Evolutionary conservation across 2,113 vertebrate species (phyloP).

Genomic region (Cavia porcellus): DNA sequence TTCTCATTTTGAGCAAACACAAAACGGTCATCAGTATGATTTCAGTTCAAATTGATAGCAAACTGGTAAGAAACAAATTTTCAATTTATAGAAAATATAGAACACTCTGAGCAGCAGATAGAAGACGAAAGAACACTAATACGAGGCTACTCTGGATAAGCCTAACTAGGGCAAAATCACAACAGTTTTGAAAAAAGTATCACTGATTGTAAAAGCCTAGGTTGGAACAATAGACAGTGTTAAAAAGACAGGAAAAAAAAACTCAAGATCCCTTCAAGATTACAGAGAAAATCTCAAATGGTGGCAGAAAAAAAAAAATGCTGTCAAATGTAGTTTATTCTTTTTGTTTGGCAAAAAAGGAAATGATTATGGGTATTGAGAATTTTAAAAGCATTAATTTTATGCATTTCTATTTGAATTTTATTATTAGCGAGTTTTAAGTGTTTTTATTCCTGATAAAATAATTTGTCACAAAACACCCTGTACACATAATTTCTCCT

Average conservation of each 20-base stretch:
- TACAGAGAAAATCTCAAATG: background rate
- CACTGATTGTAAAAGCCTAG: background rate
- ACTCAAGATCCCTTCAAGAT: background rate
- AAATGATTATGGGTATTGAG: background rate
- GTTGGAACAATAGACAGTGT: background rate
- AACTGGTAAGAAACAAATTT: background rate
- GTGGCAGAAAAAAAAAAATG: background rate
- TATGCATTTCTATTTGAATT: background rate
- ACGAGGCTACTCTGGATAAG: background rate
- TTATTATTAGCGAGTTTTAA: background rate
- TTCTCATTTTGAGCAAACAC: background rate
- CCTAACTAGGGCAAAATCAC: background rate
- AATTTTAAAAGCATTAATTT: background rate
- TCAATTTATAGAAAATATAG: background rate
- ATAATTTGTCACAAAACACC: background rate
- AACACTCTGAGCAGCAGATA: background rate
- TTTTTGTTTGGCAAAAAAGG: background rate
- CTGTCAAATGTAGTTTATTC: background rate
- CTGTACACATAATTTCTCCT: constrained; percentile 38
- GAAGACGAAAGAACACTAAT: background rate
- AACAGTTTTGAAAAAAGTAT: background rate
- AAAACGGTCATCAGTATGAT: background rate
- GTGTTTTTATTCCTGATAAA: background rate
- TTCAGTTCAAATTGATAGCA: constrained; percentile 18
- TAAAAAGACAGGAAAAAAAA: background rate